Evolutionary conservation across 2,113 vertebrate species (phyloP).

Genomic region (Nematolebias whitei): DNA sequence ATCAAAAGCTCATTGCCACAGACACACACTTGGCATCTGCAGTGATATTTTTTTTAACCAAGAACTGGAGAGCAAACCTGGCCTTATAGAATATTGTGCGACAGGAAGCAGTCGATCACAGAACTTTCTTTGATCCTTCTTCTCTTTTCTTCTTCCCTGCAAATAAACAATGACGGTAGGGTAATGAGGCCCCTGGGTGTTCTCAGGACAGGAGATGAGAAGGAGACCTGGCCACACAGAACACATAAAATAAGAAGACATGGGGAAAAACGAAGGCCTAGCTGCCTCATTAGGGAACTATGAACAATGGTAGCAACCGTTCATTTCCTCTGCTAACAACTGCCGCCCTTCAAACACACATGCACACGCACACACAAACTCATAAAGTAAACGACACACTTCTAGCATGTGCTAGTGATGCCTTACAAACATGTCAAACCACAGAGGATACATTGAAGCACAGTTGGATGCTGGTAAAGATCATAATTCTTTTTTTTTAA

Average conservation of each 20-base stretch:
- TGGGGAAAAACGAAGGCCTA: slow-evolving; percentile 51
- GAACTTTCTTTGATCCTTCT: slow-evolving; percentile 64
- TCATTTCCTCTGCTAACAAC: slow-evolving; percentile 68
- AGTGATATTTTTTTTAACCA: slow-evolving; percentile 3
- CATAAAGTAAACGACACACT: slow-evolving; percentile 46
- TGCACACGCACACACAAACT: slow-evolving; percentile 5
- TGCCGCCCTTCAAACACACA: slow-evolving; percentile 26
- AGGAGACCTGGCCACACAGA: slow-evolving; percentile 68
- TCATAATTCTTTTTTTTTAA: slow-evolving; percentile 55
- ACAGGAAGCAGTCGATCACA: slow-evolving; percentile 66
- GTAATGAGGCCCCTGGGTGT: slow-evolving; percentile 75
- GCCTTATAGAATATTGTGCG: slow-evolving; percentile 46
- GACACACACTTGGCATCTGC: slow-evolving; percentile 1
- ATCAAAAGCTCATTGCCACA: slow-evolving; percentile 35
- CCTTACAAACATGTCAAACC: slow-evolving; percentile 47
- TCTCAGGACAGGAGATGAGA: slow-evolving; percentile 69
- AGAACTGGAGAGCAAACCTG: slow-evolving; percentile 40
- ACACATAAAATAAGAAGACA: slow-evolving; percentile 49
- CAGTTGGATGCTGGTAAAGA: slow-evolving; percentile 35
- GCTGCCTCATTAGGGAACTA: slow-evolving; percentile 71
- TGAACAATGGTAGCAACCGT: slow-evolving; percentile 60
- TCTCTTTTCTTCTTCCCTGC: slow-evolving; percentile 46
- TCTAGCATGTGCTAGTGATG: slow-evolving; percentile 17
- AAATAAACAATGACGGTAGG: slow-evolving; percentile 71
- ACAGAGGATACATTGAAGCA: slow-evolving; percentile 53